These are phyloP conservation scores for Coelinius sp. DNA, from an alignment of 2,888 invertebrate species.

Conservation along the genomic window DNA sequence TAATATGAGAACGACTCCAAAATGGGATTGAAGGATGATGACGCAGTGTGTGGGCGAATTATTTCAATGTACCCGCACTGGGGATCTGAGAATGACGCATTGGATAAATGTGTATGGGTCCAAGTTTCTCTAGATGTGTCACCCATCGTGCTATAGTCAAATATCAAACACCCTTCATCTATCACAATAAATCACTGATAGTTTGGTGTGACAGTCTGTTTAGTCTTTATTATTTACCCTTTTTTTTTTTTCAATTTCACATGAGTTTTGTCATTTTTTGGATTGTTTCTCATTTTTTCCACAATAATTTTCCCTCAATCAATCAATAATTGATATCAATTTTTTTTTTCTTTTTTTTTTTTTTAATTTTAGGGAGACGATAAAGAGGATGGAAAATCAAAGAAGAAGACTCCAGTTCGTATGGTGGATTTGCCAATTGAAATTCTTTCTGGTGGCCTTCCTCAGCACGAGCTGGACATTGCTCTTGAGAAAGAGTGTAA, in stretches of 20 bases:
- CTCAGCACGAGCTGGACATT: slow-evolving; percentile 80
- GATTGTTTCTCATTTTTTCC: too few species aligned
- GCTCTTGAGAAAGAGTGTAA: slow-evolving; percentile 87
- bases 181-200: too few species aligned
- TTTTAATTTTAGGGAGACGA: slow-evolving; percentile 65
- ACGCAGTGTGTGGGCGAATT: neutral
- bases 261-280: too few species aligned
- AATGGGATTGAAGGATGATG: neutral
- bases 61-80: neutral
- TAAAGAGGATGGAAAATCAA: slow-evolving; percentile 76
- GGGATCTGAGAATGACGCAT: neutral
- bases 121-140: slow-evolving; percentile 66
- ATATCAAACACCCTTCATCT: too few species aligned
- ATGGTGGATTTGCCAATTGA: slow-evolving; percentile 89
- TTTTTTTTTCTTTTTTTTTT: neutral
- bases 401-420: slow-evolving; percentile 86
- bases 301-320: too few species aligned
- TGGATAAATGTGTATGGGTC: slow-evolving; percentile 66
- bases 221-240: too few species aligned
- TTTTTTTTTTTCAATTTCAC: too few species aligned
- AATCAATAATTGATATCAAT: neutral
- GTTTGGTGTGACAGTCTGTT: too few species aligned
- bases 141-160: slow-evolving; percentile 58
- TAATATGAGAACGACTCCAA: neutral
- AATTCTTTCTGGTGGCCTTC: slow-evolving; percentile 80